A percentile compares a stretch with the other conserved stretches of the same genome.
Conservation (phyloP, 2,797 vertebrate genomes). For the Malacoctenus gilli region DNA sequence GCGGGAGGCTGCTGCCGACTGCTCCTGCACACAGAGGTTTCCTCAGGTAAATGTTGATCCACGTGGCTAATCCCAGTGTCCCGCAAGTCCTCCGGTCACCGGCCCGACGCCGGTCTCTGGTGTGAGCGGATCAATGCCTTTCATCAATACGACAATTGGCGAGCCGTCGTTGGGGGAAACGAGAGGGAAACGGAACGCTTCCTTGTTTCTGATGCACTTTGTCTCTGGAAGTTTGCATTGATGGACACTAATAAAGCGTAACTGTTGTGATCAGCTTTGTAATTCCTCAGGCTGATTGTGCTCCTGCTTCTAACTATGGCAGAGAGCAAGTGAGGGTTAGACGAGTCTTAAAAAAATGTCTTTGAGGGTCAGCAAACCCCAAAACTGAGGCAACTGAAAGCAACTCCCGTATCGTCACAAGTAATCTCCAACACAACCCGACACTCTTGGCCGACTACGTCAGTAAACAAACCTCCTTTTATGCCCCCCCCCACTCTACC, state of each 20-base stretch:
- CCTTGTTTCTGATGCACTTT: not conserved
- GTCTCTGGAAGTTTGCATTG: not conserved
- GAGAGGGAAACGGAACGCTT: constrained; percentile 25
- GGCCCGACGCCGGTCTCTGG: constrained; percentile 35
- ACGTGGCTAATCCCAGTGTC: constrained; percentile 33
- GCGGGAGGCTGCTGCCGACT: constrained; percentile 16
- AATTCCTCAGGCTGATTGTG: too few species aligned
- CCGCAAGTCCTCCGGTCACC: constrained; percentile 24
- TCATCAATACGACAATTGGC: constrained; percentile 38
- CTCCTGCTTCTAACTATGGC: too few species aligned
- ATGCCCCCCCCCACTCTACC: not conserved
- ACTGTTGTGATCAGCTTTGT: too few species aligned
- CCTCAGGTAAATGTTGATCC: constrained; percentile 8
- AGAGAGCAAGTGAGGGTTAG: too few species aligned
- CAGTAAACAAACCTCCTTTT: constrained; percentile 22
- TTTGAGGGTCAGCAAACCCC: too few species aligned
- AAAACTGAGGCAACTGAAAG: too few species aligned
- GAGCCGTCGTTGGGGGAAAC: constrained; percentile 35
- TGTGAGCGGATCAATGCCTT: constrained; percentile 38
- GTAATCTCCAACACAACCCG: not conserved
- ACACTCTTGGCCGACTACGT: not conserved
- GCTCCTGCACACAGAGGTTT: not conserved
- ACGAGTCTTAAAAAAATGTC: too few species aligned
- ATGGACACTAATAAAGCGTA: not conserved
- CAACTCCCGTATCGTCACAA: too few species aligned